Percentiles rank a stretch among this genome's conserved stretches.
Conservation (phyloP, 2,888 invertebrate species). For the Xylophagus ater region DNA sequence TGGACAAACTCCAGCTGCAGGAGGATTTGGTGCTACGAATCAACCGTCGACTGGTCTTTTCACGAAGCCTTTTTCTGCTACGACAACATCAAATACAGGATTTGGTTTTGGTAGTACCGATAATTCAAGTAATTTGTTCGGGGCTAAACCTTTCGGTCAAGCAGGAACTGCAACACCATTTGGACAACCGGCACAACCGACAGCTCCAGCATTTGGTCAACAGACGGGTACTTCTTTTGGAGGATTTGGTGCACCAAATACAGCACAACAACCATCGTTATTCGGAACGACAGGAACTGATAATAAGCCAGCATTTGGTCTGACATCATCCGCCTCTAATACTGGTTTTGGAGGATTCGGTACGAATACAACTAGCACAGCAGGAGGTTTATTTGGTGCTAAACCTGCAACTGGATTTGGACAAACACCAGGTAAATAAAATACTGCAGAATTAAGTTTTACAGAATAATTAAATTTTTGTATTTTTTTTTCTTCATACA, state of each 20-base stretch:
- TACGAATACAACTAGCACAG: constrained; percentile 36
- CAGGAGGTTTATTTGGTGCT: constrained; percentile 28
- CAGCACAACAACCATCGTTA: constrained; percentile 24
- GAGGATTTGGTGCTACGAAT: constrained; percentile 46
- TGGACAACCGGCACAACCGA: constrained; percentile 46
- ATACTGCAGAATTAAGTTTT: not conserved
- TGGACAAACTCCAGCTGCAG: constrained; percentile 39
- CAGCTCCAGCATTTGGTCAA: constrained; percentile 41
- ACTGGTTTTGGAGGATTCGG: constrained; percentile 38
- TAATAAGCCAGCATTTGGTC: constrained; percentile 32
- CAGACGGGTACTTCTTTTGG: constrained; percentile 35
- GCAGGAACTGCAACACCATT: constrained; percentile 39
- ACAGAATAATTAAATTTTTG: not conserved
- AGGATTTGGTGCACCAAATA: constrained; percentile 33
- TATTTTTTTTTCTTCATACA: not conserved
- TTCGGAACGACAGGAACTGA: constrained; percentile 37
- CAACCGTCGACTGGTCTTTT: constrained; percentile 51
- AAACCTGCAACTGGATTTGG: constrained; percentile 26
- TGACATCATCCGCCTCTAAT: constrained; percentile 26
- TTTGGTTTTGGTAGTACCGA: constrained; percentile 30
- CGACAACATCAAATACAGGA: constrained; percentile 37
- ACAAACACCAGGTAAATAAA: constrained; percentile 11
- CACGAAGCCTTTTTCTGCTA: constrained; percentile 49
- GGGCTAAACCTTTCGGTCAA: constrained; percentile 41
- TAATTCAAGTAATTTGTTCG: constrained; percentile 32